Conservation (phyloP, 2,888 invertebrate species). For the Mythimna ferrago region DNA sequence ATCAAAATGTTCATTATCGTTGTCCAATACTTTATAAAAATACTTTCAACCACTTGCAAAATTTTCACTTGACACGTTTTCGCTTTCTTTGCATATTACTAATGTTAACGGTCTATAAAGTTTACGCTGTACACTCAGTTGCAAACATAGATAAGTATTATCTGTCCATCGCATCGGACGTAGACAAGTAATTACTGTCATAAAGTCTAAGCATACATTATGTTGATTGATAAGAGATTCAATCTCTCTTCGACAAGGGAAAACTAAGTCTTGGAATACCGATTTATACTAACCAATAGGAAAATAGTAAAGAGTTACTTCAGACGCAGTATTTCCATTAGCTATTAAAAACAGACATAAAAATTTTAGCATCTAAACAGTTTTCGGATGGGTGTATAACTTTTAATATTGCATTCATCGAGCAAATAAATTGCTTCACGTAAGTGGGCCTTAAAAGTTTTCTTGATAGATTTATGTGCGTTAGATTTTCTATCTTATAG, state of each 20-base stretch:
- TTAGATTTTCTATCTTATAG: constrained; percentile 17
- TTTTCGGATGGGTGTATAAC: not conserved
- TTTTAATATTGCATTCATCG: constrained; percentile 17
- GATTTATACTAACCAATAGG: not conserved
- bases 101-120: constrained; percentile 47
- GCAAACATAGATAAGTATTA: constrained; percentile 36
- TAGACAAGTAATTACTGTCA: constrained; percentile 28
- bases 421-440: not conserved
- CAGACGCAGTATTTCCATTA: too few species aligned
- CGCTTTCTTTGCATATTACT: constrained; percentile 38
- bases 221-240: constrained; percentile 12
- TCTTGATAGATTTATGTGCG: constrained; percentile 18
- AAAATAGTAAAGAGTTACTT: too few species aligned
- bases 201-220: constrained; percentile 9
- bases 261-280: not conserved
- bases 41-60: constrained; percentile 17
- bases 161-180: constrained; percentile 32
- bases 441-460: constrained; percentile 12
- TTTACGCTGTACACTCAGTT: constrained; percentile 15
- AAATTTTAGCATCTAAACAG: not conserved
- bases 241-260: constrained; percentile 5
- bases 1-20: not conserved
- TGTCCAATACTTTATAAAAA: not conserved
- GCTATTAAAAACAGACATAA: not conserved
- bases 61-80: constrained; percentile 31